Conservation (phyloP, 2,113 vertebrate species). For the Anser cygnoides region DNA sequence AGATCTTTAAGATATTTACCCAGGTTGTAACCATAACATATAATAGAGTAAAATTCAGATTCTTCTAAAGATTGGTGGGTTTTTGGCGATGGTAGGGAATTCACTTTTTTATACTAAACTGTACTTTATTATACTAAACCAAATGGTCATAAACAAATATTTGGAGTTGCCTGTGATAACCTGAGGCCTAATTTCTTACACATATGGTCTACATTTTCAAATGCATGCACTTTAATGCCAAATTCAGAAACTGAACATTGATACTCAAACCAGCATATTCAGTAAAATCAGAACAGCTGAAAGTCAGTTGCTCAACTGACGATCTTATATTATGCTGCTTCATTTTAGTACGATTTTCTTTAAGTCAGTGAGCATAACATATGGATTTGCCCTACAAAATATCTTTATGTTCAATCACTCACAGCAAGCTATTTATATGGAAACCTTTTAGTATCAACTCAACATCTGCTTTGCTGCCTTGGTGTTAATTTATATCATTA, state of each 20-base stretch:
- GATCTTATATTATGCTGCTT: neutral
- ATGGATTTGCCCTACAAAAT: neutral
- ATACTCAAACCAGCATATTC: neutral
- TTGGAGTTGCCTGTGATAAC: neutral
- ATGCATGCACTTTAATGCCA: neutral
- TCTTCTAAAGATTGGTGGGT: neutral
- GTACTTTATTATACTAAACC: neutral
- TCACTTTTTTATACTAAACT: neutral
- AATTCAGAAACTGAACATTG: neutral
- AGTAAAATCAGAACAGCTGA: neutral
- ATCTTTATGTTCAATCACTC: neutral
- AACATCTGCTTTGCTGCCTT: neutral
- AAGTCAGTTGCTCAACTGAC: neutral
- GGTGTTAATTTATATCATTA: conserved; percentile 48
- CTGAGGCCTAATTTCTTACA: neutral
- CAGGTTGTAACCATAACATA: neutral
- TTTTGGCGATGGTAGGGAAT: neutral
- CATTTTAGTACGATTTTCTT: neutral
- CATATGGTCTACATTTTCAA: neutral
- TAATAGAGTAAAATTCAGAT: neutral
- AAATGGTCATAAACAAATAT: neutral
- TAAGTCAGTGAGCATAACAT: neutral
- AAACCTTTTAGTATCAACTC: neutral
- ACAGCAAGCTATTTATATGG: neutral
- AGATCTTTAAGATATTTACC: neutral